Conservation (phyloP, 2,797 vertebrate species). For the Peromyscus eremicus region DNA sequence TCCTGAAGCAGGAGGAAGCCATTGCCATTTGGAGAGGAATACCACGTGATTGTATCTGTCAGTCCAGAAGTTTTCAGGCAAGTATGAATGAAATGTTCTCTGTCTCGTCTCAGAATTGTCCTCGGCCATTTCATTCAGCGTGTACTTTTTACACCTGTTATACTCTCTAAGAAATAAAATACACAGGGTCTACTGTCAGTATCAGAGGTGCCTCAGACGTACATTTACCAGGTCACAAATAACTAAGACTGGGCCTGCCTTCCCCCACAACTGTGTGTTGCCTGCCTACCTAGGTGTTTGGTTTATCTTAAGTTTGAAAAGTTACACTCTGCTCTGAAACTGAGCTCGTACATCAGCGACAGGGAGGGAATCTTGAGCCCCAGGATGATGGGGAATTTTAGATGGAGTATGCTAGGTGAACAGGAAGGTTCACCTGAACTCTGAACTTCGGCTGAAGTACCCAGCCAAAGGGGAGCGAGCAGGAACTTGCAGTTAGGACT, state of each 20-base stretch:
- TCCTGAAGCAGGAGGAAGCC: constrained; percentile 1
- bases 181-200: not conserved
- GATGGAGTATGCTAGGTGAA: not conserved
- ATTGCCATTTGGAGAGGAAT: not conserved
- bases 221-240: not conserved
- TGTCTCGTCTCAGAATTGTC: not conserved
- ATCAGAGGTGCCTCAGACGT: not conserved
- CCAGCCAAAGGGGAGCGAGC: not conserved
- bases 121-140: not conserved
- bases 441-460: not conserved
- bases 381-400: too few species aligned
- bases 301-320: not conserved
- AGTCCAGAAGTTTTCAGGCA: not conserved
- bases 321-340: not conserved
- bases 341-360: not conserved
- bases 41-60: not conserved
- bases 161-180: not conserved
- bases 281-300: not conserved
- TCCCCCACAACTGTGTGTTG: not conserved
- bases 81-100: not conserved
- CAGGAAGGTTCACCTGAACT: not conserved
- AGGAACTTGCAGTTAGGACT: not conserved
- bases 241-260: not conserved
- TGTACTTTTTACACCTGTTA: not conserved
- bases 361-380: not conserved